Evolutionary conservation across 1,140 invertebrate species (phyloP), one percentile per base, ranked within the genome.

Genomic region (Drosophila funebris): DNA sequence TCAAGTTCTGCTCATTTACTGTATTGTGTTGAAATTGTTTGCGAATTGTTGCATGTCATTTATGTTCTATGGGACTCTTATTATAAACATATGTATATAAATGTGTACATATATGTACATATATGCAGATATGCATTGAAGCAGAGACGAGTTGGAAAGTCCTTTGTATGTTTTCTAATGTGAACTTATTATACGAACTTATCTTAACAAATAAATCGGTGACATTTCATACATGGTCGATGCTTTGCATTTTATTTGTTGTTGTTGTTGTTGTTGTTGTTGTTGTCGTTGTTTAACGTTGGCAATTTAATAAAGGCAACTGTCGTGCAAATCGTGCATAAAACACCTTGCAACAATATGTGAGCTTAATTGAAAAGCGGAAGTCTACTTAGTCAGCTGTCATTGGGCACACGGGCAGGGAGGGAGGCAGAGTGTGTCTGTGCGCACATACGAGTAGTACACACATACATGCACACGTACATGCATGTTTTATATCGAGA

Each of bases 281-380:
- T 50, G 14, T 16, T 50, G 24, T 31, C 27, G 24, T 31, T 31
- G 29, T 20, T 36, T 11, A 18, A 29, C 41, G 41, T 66, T 68
- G 33, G 44, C 41, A 57, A 58, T 66, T 48, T 48, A 64, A 48
- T 36, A 63, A 41, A 63, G 43, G 22, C 48, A 54, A 54, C 48
- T 80, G 82, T 78, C 82, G 76, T 88, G 82, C 83, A 87, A 87
- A 87, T 82, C 75, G 78, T 75, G 72, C 78, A 87, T 87, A 87
- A 87, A 87, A 82, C 78, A 87, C 82, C 81, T 85, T 75, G 69
- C 73, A 81, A 85, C 81, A 85, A 85, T 81, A 87, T 87, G 82
- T 87, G 75, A 69, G 62, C 76, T 84, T 84, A 84, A 84, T 84
- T 84, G 80, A 85, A 82, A 87, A 88, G 69, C 82, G 82, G 83